Evolutionary conservation across 2,797 vertebrate species (phyloP), one percentile per base, ranked within the genome.

Genomic region (Hemitrygon akajei): DNA sequence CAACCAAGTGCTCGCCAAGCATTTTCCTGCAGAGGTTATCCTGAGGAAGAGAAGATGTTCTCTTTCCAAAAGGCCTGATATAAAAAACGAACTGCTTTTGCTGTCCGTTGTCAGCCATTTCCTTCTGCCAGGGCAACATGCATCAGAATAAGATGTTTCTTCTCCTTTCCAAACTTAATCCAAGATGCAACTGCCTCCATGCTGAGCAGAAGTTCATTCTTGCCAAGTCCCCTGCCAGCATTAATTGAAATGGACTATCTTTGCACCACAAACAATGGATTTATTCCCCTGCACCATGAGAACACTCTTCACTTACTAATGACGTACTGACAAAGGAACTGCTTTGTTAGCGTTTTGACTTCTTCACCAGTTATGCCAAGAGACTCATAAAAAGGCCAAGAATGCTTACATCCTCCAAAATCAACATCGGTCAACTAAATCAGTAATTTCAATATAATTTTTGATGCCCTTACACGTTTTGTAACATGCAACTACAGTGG

Each of bases 241-340:
- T 58, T 34, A 87, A 87, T 25, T 63, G 60, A 87, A 34, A 16
- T 5, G 16, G 27, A 87, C 60, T 16, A 60, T 18, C 30, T 87
- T 30, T 58, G 56, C n/a, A 60, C 58, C 63, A 58, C 60, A 58
- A 66, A 87, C 58, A 87, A 66, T 34, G 30, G 12, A 34, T 34
- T 18, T 34, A 66, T 34, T 66, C 47, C 47, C 4, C 47, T 47
- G 27, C 30, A 16, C 60, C 84, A 63, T 18, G 60, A 87, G 56
- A 18, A 87, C 14, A 63, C 30, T 66, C 84, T 87, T 87, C 58
- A 87, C 84, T 87, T 87, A 63, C 58, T 87, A 87, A 87, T 87
- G 30, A 66, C n/a, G 12, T 34, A 87, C 58, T 20, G 3, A 6
- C 84, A 87, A 34, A 58, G 58, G 30, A 30, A 87, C 56, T 34